Evolutionary conservation across 2,888 invertebrate genomes (phyloP), one percentile per base, ranked within the genome.

Genomic region (Watsonalla cultraria): DNA sequence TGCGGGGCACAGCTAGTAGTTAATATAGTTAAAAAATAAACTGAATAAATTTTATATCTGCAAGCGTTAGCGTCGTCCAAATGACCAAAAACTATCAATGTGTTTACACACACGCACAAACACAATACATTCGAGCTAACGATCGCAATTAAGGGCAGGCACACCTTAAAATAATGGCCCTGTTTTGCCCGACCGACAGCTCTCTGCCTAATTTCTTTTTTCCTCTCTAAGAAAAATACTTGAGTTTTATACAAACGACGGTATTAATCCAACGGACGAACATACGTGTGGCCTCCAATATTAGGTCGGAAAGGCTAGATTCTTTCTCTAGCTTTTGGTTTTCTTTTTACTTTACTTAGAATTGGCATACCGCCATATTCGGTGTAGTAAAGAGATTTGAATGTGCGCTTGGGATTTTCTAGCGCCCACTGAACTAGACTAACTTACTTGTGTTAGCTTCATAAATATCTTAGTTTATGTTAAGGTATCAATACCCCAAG

Each of bases 141-240:
- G 78, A 73, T 65, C 55, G 74, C 74, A 79, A 84, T 82, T 82
- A 82, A 61, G 73, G 58, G 49, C 66, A 64, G 62, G 64, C 69
- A 64, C 74, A 76, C 77, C 76, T 78, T 69, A 68, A 73, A 74
- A 71, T 76, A 82, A 84, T 80, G 80, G 74, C 62, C 64, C 70
- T 83, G 82, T 82, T 82, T 82, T 78, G 70, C 71, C 58, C 60
- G 56, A 56, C 57, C 55, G 54, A 53, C 53, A 55, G 53, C 67
- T 57, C 57, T 57, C 60, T 55, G 56, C 64, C 57, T 74, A 73
- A 73, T 74, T 70, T 69, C 72, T 71, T 72, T 74, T 72, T 64
- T 56, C 51, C 46, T 35, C 15, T 48, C 51, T 24, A 55, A 59
- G 56, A 59, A 54, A 59, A 55, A 59, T 54, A 53, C 53, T 9